These are phyloP conservation scores for Calyptomena viridis DNA, from an alignment of 2,113 vertebrate species.

Conservation along the genomic window DNA sequence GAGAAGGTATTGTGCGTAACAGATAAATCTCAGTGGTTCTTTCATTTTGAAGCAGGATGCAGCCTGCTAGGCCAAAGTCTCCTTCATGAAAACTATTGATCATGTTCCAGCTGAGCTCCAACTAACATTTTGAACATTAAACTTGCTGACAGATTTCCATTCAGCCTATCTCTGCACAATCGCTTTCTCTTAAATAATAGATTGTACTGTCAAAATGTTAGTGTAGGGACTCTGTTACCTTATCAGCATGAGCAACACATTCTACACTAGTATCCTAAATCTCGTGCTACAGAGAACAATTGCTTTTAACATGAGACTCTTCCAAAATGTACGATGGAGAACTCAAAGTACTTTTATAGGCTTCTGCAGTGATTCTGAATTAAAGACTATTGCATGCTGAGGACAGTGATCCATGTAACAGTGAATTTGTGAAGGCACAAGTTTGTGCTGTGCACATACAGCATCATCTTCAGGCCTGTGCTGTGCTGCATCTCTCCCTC, in stretches of 20 bases:
- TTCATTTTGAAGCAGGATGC: neutral
- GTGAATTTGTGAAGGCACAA: rapidly evolving
- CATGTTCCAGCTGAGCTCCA: neutral
- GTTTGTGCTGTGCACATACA: rapidly evolving
- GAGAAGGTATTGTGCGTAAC: rapidly evolving
- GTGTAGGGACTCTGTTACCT: neutral
- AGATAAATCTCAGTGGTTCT: neutral
- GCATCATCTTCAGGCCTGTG: neutral
- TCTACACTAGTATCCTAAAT: neutral
- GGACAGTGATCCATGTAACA: neutral
- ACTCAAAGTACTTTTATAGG: neutral
- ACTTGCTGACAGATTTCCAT: neutral
- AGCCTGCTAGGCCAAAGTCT: neutral
- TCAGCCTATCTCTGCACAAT: neutral
- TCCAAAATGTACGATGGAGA: neutral
- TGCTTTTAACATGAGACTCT: neutral
- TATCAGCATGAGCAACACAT: neutral
- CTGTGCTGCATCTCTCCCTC: neutral
- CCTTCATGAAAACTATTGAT: neutral
- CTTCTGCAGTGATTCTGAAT: neutral
- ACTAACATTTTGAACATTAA: neutral
- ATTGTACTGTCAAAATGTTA: neutral
- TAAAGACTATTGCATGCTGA: neutral
- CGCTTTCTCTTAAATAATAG: neutral
- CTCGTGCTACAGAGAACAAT: neutral